phyloP scores from a whole-genome alignment of 2,797 vertebrate species.

The Setipinna tenuifilis region DNA sequence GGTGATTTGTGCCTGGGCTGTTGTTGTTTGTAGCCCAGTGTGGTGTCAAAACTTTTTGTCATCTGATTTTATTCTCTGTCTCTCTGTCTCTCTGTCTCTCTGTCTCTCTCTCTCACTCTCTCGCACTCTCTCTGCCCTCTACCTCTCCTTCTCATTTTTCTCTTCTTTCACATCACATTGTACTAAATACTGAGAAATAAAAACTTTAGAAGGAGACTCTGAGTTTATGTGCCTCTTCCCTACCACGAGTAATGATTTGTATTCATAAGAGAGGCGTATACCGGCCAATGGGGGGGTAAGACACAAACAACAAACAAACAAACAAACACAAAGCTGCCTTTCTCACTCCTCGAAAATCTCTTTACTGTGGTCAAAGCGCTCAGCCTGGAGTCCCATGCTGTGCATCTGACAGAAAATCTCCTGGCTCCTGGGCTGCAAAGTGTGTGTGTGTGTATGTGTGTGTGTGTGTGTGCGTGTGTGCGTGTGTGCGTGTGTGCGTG shows the following conservation, averaged over 20 bases:
- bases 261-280: background rate
- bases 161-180: background rate
- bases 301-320: slow-evolving; percentile 7
- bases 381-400: background rate
- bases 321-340: background rate
- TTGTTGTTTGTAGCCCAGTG: background rate
- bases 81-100: background rate
- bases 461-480: no score
- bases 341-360: background rate
- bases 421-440: background rate
- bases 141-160: no score
- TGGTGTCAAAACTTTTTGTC: background rate
- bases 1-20: background rate
- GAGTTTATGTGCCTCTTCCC: background rate
- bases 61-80: background rate
- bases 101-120: background rate
- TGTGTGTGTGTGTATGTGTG: background rate
- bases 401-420: background rate
- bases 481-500: background rate
- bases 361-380: background rate
- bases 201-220: background rate
- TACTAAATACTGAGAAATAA: background rate
- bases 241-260: background rate
- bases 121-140: no score
- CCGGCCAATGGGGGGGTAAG: background rate